Conservation (phyloP, 2,888 invertebrate species). For the Oxycera nigricornis region DNA sequence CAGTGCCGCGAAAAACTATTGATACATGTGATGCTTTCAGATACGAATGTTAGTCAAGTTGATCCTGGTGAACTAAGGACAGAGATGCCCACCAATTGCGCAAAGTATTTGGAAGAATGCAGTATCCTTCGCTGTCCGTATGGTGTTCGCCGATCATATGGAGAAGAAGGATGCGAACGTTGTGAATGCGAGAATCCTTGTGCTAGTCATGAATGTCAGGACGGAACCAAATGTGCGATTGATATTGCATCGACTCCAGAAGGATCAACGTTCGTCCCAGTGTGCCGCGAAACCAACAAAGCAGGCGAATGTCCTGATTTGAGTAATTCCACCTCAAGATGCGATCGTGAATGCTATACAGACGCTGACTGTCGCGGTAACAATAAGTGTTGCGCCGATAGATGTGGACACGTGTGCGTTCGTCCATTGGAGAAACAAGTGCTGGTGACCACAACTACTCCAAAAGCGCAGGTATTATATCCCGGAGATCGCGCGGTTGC, state of each 20-base stretch:
- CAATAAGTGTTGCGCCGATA: constrained; percentile 82
- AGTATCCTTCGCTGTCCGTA: constrained; percentile 72
- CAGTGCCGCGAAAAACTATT: too few species aligned
- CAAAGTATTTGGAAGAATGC: constrained; percentile 69
- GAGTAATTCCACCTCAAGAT: constrained; percentile 63
- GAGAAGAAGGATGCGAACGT: constrained; percentile 69
- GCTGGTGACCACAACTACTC: constrained; percentile 60
- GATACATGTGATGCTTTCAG: neutral
- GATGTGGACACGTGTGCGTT: constrained; percentile 78
- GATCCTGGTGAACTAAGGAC: constrained; percentile 41
- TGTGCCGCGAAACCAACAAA: constrained; percentile 66
- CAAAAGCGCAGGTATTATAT: constrained; percentile 56
- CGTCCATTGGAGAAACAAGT: constrained; percentile 62
- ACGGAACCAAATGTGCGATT: constrained; percentile 73
- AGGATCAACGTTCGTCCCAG: constrained; percentile 54
- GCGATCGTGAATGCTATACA: constrained; percentile 75
- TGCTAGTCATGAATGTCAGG: constrained; percentile 66
- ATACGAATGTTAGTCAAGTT: neutral
- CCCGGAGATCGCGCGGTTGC: constrained; percentile 55
- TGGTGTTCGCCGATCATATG: constrained; percentile 71
- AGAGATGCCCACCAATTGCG: constrained; percentile 64
- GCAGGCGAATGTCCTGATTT: constrained; percentile 71
- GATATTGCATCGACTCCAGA: constrained; percentile 60
- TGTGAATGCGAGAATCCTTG: constrained; percentile 84
- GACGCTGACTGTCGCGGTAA: constrained; percentile 83